A percentile compares a stretch with the other conserved stretches of the same genome.
phyloP scores from a whole-genome alignment of 64 coral and sea anemone genomes.

The Pocillopora verrucosa region DNA sequence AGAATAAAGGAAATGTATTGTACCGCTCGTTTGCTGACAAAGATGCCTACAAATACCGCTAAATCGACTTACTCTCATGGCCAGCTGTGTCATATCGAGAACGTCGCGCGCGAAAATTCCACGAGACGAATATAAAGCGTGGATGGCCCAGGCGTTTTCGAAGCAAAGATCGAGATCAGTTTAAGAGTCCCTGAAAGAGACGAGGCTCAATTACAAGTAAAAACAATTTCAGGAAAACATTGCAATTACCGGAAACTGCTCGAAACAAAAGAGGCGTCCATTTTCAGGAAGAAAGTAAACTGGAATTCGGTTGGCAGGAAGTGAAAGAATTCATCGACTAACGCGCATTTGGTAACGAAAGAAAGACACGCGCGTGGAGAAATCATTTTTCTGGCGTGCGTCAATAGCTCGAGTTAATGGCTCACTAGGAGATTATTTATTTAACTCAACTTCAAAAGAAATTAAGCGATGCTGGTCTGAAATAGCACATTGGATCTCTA shows the following conservation, averaged over 20 bases:
- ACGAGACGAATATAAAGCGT: background rate
- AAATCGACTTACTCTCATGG: background rate
- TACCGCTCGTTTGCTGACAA: no score
- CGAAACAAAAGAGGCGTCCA: constrained; percentile 56
- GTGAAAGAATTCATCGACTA: constrained; percentile 39
- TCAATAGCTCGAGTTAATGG: constrained; percentile 27
- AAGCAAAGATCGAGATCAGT: background rate
- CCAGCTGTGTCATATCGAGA: background rate
- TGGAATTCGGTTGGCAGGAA: constrained; percentile 64
- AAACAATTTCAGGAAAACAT: constrained; percentile 82
- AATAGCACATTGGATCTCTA: background rate
- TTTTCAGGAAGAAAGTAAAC: constrained; percentile 64
- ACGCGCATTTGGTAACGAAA: constrained; percentile 63
- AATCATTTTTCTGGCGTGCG: constrained; percentile 54
- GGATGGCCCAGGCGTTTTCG: background rate
- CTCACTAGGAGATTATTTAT: constrained; percentile 53
- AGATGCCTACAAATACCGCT: background rate
- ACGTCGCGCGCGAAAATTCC: background rate
- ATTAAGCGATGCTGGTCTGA: constrained; percentile 29
- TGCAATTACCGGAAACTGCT: constrained; percentile 57
- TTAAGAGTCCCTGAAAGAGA: background rate
- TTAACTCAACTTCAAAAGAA: constrained; percentile 59
- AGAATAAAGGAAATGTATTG: background rate
- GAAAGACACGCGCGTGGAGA: constrained; percentile 15
- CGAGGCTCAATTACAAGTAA: constrained; percentile 64